phyloP scores from a whole-genome alignment of 2,888 invertebrate genomes.

The Melinaea marsaeus region DNA sequence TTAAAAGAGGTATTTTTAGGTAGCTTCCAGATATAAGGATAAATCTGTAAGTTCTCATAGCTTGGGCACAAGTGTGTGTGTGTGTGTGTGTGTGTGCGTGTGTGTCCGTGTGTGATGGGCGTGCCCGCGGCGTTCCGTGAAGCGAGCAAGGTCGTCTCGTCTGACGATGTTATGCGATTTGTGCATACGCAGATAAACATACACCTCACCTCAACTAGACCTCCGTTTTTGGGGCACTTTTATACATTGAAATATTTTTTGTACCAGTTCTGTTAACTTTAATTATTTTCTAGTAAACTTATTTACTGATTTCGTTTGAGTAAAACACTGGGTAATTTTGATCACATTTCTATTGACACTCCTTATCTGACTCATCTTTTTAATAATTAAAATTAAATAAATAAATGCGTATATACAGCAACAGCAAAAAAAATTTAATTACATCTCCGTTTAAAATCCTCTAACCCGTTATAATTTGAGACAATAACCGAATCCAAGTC shows the following conservation, averaged over 20 bases:
- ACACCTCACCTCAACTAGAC: slow-evolving; percentile 13
- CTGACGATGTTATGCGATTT: slow-evolving; percentile 18
- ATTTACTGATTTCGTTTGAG: no score
- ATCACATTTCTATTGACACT: no score
- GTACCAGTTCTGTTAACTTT: no score
- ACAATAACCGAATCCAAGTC: slow-evolving; percentile 19
- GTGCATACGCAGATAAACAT: slow-evolving; percentile 24
- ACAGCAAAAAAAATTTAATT: slow-evolving; percentile 7
- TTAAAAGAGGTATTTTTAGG: no score
- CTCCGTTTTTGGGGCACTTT: neutral
- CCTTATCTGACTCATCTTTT: neutral
- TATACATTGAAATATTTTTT: neutral
- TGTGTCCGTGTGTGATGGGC: slow-evolving; percentile 39
- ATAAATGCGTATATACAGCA: slow-evolving; percentile 5
- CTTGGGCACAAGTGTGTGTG: no score
- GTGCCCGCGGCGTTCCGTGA: slow-evolving; percentile 44
- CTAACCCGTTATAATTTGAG: slow-evolving; percentile 27
- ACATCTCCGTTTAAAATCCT: slow-evolving; percentile 16
- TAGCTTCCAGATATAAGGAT: neutral
- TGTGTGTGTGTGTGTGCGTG: slow-evolving; percentile 16
- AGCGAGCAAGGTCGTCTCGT: slow-evolving; percentile 55
- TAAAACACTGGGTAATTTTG: no score
- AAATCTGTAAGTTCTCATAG: slow-evolving; percentile 3
- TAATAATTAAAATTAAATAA: neutral
- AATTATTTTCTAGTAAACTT: no score